phyloP scores from a whole-genome alignment of 64 coral and sea anemone genomes.

The Pachyseris speciosa region DNA sequence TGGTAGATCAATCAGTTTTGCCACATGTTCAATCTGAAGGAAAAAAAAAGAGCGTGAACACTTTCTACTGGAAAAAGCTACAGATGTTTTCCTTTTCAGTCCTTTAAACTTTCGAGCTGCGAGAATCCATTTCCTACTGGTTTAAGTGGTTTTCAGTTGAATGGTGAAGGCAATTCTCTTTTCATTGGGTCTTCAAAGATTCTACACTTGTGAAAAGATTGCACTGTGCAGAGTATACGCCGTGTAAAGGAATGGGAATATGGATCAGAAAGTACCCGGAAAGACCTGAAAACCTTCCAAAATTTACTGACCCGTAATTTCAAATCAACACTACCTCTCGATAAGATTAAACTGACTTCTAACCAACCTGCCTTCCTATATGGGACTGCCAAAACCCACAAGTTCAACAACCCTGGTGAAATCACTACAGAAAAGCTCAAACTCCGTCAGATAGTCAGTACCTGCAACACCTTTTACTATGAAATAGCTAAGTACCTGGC shows the following conservation, averaged over 20 bases:
- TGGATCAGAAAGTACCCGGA: too few species aligned
- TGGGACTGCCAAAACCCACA: slow-evolving; percentile 57
- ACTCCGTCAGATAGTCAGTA: slow-evolving; percentile 50
- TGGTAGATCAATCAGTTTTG: slow-evolving; percentile 84
- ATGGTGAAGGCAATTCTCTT: too few species aligned
- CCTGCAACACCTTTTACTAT: slow-evolving; percentile 39
- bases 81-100: too few species aligned
- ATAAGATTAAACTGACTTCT: slow-evolving; percentile 20
- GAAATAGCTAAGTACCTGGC: slow-evolving; percentile 45
- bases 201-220: too few species aligned
- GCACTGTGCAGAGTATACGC: too few species aligned
- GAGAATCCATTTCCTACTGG: too few species aligned
- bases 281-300: slow-evolving; percentile 13
- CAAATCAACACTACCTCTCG: neutral
- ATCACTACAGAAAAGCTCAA: slow-evolving; percentile 40
- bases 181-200: too few species aligned
- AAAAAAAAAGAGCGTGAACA: slow-evolving; percentile 6
- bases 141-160: too few species aligned
- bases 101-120: too few species aligned
- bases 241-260: too few species aligned
- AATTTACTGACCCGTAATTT: slow-evolving; percentile 26
- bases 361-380: slow-evolving; percentile 54
- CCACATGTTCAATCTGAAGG: slow-evolving; percentile 83
- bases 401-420: slow-evolving; percentile 26
- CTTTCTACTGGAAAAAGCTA: too few species aligned